These are phyloP conservation scores for Noctua comes DNA, from an alignment of 2,888 invertebrate species.

Conservation along the genomic window DNA sequence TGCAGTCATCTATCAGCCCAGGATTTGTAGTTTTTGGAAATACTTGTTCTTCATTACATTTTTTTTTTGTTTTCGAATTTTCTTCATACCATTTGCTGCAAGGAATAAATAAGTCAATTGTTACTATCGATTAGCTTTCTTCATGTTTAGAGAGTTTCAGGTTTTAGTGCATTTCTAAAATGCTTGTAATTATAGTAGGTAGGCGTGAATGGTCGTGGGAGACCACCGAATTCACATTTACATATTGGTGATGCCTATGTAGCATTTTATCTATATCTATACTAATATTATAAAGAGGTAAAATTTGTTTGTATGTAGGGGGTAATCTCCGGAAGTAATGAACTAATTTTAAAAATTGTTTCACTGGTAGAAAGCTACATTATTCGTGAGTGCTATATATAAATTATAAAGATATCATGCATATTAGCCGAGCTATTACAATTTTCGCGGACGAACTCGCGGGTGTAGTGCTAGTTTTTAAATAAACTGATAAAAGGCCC, in stretches of 20 bases:
- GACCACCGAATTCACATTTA: not conserved
- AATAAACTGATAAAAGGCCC: not conserved
- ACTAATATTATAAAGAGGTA: too few relatives aligned
- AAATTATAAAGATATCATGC: too few relatives aligned
- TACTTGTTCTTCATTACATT: slow-evolving; percentile 20
- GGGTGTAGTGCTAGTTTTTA: too few relatives aligned
- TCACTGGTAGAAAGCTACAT: too few relatives aligned
- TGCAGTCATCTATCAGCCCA: slow-evolving; percentile 68
- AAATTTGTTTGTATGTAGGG: too few relatives aligned
- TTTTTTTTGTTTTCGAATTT: slow-evolving; percentile 25
- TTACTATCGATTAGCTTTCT: not conserved
- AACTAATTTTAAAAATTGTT: too few relatives aligned
- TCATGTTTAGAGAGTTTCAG: not conserved
- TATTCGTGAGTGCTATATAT: too few relatives aligned
- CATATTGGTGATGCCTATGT: not conserved
- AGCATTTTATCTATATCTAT: too few relatives aligned
- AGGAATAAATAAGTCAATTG: not conserved
- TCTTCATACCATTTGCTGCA: slow-evolving; percentile 55
- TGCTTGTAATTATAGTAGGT: not conserved
- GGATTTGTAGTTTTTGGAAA: slow-evolving; percentile 31
- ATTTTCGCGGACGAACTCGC: too few relatives aligned
- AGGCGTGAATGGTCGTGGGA: not conserved
- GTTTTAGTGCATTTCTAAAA: not conserved
- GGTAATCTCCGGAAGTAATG: too few relatives aligned
- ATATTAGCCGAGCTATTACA: too few relatives aligned